Evolutionary conservation across 1,140 invertebrate genomes (phyloP).

Genomic region (Aphaenogaster rudis): DNA sequence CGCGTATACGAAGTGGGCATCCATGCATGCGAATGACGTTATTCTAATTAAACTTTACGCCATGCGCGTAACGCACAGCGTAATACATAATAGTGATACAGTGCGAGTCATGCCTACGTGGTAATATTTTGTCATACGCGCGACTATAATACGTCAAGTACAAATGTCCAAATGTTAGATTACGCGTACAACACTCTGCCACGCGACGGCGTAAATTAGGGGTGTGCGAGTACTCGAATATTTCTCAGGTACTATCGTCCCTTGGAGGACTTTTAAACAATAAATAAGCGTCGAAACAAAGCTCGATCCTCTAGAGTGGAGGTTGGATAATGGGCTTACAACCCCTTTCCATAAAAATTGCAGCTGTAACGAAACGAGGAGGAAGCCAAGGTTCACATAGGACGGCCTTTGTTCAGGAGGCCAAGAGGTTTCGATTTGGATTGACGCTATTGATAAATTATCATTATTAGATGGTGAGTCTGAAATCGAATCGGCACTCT

Average conservation of each 20-base stretch:
- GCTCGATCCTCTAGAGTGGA: not conserved
- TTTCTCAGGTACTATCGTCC: not conserved
- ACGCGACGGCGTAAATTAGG: constrained; percentile 6
- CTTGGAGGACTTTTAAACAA: not conserved
- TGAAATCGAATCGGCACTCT: not conserved
- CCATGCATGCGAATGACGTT: not conserved
- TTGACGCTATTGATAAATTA: not conserved
- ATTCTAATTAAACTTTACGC: not conserved
- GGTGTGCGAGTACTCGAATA: constrained; percentile 10
- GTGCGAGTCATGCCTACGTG: constrained; percentile 71
- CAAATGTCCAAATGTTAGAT: constrained; percentile 79
- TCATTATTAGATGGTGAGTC: not conserved
- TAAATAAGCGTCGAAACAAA: not conserved
- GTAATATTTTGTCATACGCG: constrained; percentile 81
- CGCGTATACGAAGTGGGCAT: not conserved
- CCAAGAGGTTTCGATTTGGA: not conserved
- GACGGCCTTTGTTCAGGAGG: not conserved
- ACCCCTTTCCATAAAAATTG: not conserved
- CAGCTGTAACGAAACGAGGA: not conserved
- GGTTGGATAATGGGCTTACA: not conserved
- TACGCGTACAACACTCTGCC: constrained; percentile 63
- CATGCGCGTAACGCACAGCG: not conserved
- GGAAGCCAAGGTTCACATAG: not conserved
- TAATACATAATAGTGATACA: constrained; percentile 43
- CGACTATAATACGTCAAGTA: constrained; percentile 79